Percentiles rank a stretch among this genome's conserved stretches.
These are phyloP conservation scores for Steromphala cineraria DNA, from an alignment of 2,888 invertebrate genomes.

Conservation along the genomic window DNA sequence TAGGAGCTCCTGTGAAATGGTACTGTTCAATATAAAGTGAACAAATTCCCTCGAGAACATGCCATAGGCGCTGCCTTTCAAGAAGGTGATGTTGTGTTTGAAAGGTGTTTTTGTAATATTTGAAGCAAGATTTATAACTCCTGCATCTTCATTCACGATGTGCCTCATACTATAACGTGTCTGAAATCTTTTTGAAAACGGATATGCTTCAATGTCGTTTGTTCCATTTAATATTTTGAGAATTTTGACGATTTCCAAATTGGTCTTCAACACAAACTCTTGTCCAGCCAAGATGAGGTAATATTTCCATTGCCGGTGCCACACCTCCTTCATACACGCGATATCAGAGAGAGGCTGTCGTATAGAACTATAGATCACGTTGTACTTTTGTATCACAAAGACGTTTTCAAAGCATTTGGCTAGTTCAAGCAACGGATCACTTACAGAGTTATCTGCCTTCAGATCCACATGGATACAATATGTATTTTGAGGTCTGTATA, in stretches of 20 bases:
- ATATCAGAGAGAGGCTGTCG: background rate
- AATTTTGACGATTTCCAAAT: too few relatives aligned
- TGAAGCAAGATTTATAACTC: background rate
- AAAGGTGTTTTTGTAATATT: background rate
- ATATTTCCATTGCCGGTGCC: constrained; percentile 54
- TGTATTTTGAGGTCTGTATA: constrained; percentile 55
- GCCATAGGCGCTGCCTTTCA: constrained; percentile 50
- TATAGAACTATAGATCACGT: constrained; percentile 30
- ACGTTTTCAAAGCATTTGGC: constrained; percentile 52
- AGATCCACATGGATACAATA: constrained; percentile 63
- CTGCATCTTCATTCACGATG: too few relatives aligned
- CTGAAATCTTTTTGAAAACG: background rate
- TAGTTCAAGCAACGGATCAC: constrained; percentile 26
- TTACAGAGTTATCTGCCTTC: constrained; percentile 32
- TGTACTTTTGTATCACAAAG: constrained; percentile 31
- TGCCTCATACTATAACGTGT: background rate
- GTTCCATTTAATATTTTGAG: too few relatives aligned
- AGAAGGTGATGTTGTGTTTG: background rate
- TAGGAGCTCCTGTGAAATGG: constrained; percentile 13
- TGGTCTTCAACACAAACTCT: too few relatives aligned
- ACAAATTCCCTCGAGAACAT: constrained; percentile 46
- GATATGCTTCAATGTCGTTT: constrained; percentile 53
- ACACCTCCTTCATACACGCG: constrained; percentile 18
- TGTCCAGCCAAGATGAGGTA: constrained; percentile 65
- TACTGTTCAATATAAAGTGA: constrained; percentile 26